Base-by-base conservation (phyloP, 64 coral and sea anemone genomes). In the Cladopsammia gracilis region DNA sequence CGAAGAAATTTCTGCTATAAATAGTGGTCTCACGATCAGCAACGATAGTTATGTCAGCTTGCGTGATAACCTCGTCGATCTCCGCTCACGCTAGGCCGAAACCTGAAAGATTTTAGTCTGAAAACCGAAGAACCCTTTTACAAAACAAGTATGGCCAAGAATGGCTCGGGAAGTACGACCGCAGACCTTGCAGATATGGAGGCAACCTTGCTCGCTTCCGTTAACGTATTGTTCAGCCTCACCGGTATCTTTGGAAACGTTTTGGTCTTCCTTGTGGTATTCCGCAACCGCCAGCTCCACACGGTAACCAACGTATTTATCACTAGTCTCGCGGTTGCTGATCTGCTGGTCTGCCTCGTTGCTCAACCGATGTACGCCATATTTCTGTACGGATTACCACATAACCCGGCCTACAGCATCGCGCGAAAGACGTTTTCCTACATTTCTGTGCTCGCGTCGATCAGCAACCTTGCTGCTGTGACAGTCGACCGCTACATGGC, bases 401-500 rank as follows among this genome's bases (percentile, higher is more conserved):
- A 64, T 16, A 67, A 89, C 60, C 12, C n/a, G 9, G 82, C 66
- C 25, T 82, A 91, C 73, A 46, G 77, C n/a, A 60, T 67, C 6
- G 79, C 51, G 8, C 87, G 98, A 19, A 96, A 92, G 70, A 46
- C 77, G 15, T 96, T 99, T 10, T 89, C 98, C 8, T 99, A 88
- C 68, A 88, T 99, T 23, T 99, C 98, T 25, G 45, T 99, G 61
- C 58, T 99, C 20, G 94, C 98, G 4, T 99, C 98, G 1, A 89
- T 96, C 15, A 93, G 98, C 22, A 99, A 96, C 68, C 84, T 99
- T 9, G 90, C 75, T 43, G 94, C 87, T 18, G 91, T 99, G 11
- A 99, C 98, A 10, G 46, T 99, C 16, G 98, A 99, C 60, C 98
- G 98, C n/a, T 99, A 91, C 83, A 53, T 93, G 13, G 91, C 94